phyloP scores from a whole-genome alignment of 2,113 vertebrate genomes.

The Poeciliopsis turrubarensis region DNA sequence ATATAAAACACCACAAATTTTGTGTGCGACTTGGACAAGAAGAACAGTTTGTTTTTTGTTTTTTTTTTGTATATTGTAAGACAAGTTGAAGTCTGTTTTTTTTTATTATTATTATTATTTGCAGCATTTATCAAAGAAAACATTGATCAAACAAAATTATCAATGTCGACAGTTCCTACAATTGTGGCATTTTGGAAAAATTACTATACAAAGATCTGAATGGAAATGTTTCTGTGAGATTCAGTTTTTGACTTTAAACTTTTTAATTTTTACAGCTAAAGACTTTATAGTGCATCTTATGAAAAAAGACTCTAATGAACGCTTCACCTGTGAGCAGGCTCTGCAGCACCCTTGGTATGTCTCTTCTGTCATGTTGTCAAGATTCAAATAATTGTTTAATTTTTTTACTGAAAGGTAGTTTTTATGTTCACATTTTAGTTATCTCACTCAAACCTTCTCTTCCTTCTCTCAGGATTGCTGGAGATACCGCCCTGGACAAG shows the following conservation, averaged over 20 bases:
- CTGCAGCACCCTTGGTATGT: slow-evolving; percentile 95
- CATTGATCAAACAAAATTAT: background rate
- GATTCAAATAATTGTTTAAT: background rate
- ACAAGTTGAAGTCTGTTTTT: background rate
- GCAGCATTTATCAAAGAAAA: background rate
- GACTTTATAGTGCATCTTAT: slow-evolving; percentile 96
- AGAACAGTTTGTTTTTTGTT: background rate
- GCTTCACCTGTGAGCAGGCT: slow-evolving; percentile 95
- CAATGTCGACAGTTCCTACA: no score
- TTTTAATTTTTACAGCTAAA: slow-evolving; percentile 83
- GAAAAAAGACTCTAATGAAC: slow-evolving; percentile 89
- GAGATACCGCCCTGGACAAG: slow-evolving; percentile 95
- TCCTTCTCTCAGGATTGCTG: slow-evolving; percentile 86
- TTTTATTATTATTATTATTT: background rate
- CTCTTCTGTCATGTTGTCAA: background rate
- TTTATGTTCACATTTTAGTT: no score
- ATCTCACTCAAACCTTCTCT: slow-evolving; percentile 1
- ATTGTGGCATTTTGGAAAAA: no score
- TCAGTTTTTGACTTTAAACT: background rate
- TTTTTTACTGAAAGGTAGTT: no score
- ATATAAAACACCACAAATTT: background rate
- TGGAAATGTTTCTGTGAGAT: no score
- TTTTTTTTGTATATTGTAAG: background rate
- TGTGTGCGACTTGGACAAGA: background rate
- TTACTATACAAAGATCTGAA: no score